Conservation (phyloP, 1,140 invertebrate species). For the Metopolophium dirhodum region DNA sequence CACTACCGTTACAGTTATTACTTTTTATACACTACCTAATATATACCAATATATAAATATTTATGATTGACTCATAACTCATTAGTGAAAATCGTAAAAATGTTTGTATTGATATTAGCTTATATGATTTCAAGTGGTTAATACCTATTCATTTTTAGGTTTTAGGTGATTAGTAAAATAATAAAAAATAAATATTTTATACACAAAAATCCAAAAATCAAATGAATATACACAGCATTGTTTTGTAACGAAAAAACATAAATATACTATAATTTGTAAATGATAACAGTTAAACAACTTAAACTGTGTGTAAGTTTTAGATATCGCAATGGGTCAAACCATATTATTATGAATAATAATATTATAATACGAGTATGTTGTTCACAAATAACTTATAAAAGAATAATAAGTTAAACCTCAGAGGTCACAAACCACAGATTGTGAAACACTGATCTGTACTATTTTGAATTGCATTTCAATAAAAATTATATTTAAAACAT, state of each 20-base stretch:
- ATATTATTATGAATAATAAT: background rate
- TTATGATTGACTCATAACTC: background rate
- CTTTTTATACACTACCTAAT: background rate
- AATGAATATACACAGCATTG: background rate
- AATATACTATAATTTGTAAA: background rate
- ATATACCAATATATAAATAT: no score
- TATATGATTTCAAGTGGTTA: background rate
- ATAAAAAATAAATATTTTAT: background rate
- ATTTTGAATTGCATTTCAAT: conserved; percentile 13
- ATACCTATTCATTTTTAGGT: background rate
- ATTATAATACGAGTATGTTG: background rate
- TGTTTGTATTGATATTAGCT: background rate
- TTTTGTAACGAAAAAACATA: background rate
- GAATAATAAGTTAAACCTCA: background rate
- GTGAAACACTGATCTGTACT: background rate
- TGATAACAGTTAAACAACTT: background rate
- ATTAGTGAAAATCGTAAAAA: background rate
- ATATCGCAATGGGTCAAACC: background rate
- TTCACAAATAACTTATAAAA: background rate
- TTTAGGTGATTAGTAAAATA: background rate
- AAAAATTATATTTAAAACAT: background rate
- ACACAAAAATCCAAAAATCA: background rate
- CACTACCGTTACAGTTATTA: background rate
- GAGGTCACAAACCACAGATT: background rate
- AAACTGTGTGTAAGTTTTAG: background rate